Base-by-base conservation (phyloP, 2,888 invertebrate species). In the Drosophila conformis region DNA sequence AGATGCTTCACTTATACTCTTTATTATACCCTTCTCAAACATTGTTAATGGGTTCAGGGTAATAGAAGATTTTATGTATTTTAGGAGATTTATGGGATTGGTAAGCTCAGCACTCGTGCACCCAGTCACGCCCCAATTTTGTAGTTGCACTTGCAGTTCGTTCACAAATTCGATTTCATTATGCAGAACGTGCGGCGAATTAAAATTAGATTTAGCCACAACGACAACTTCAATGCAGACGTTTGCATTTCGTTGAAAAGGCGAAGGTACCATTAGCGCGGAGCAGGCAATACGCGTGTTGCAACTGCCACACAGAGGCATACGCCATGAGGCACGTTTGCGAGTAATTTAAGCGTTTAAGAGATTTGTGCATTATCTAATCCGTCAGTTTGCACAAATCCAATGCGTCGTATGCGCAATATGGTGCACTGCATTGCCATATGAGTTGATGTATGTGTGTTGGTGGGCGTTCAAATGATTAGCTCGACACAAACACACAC, bases 121-220 rank as follows among this genome's bases (percentile, higher is more conserved):
- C 25, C 46, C 46, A 35, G 64, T 57, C 62, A 59, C 66, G 52
- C 69, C 67, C 54, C 15, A 18, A 48, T 46, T 57, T 65, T 29
- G 27, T 4, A 38, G 58, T n/a, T 60, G 63, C 73, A 69, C 35
- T 35, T 74, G 38, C 68, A 51, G 73, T 36, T 49, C 57, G 64
- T 57, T 74, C 76, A 73, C 83, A 78, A 87, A 84, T 80, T 78
- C 80, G 78, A 80, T 87, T 88, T 88, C 78, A 87, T 87, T 88
- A 87, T 87, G 87, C 86, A 86, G 78, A 83, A 83, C 88, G 87
- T 87, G 88, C 75, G 67, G 75, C 71, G 87, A 78, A 80, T 87
- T 83, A 86, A 84, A 82, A 83, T 82, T 77, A 73, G 88, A 87
- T 86, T 86, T 84, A 57, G 61, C 60, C 21, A 21, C 74, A 77